Percentiles rank a stretch among this genome's conserved stretches.
These are phyloP conservation scores for Ypsolopha scabrella DNA, from an alignment of 2,888 invertebrate species.

Conservation along the genomic window DNA sequence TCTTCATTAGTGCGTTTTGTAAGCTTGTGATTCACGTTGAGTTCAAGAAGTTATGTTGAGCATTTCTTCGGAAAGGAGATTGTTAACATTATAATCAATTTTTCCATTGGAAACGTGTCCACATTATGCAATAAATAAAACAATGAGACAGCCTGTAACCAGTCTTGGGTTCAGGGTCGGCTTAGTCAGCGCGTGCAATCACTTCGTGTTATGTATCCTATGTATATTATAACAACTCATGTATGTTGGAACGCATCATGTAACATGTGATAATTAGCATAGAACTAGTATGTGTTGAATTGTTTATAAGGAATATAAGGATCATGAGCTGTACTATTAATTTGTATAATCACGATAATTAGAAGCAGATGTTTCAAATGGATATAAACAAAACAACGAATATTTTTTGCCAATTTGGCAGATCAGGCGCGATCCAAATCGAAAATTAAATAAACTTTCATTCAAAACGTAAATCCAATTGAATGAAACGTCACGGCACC, in stretches of 20 bases:
- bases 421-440: no score
- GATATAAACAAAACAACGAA: no score
- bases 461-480: neutral
- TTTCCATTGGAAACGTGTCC: neutral
- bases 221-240: no score
- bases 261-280: no score
- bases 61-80: neutral
- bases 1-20: neutral
- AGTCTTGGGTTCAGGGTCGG: neutral
- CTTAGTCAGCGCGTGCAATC: neutral
- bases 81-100: neutral
- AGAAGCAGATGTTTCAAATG: no score
- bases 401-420: no score
- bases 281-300: no score
- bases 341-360: no score
- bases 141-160: conserved; percentile 1
- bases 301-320: no score
- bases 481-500: neutral
- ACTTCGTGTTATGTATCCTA: no score
- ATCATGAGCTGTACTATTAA: no score
- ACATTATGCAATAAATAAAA: conserved; percentile 2
- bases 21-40: neutral
- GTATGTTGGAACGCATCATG: no score
- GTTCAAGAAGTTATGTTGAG: neutral
- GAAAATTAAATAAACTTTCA: neutral